Evolutionary conservation across 2,113 vertebrate genomes (phyloP).

Genomic region (Larimichthys crocea): DNA sequence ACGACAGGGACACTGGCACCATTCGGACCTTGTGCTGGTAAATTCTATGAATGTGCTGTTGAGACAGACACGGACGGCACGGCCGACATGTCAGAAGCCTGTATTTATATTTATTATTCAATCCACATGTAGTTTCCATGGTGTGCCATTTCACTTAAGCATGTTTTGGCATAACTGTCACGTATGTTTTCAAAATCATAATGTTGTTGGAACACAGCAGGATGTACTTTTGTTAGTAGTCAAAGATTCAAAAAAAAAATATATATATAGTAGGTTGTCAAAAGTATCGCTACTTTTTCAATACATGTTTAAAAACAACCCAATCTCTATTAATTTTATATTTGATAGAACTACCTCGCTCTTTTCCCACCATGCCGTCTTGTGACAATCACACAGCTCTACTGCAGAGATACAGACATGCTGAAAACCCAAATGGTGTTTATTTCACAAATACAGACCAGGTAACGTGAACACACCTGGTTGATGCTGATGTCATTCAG

Average conservation of each 20-base stretch:
- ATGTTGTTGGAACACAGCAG: not conserved
- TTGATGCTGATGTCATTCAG: too few relatives aligned
- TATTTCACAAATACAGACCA: too few relatives aligned
- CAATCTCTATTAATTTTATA: too few relatives aligned
- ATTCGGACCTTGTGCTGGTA: constrained; percentile 43
- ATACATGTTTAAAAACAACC: too few relatives aligned
- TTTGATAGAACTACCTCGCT: too few relatives aligned
- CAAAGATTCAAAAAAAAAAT: not conserved
- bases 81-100: not conserved
- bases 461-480: too few relatives aligned
- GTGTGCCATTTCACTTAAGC: constrained; percentile 17
- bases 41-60: constrained; percentile 34
- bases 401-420: too few relatives aligned
- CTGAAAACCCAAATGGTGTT: too few relatives aligned
- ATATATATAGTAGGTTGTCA: too few relatives aligned
- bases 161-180: not conserved
- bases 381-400: too few relatives aligned
- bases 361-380: too few relatives aligned
- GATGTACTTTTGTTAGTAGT: not conserved
- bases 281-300: too few relatives aligned
- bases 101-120: constrained; percentile 28
- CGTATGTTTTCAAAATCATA: not conserved
- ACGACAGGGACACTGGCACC: constrained; percentile 67
- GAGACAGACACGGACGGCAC: constrained; percentile 7
- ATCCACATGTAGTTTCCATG: constrained; percentile 8